Conservation (phyloP, 2,888 invertebrate species). For the Fragum fragum region DNA sequence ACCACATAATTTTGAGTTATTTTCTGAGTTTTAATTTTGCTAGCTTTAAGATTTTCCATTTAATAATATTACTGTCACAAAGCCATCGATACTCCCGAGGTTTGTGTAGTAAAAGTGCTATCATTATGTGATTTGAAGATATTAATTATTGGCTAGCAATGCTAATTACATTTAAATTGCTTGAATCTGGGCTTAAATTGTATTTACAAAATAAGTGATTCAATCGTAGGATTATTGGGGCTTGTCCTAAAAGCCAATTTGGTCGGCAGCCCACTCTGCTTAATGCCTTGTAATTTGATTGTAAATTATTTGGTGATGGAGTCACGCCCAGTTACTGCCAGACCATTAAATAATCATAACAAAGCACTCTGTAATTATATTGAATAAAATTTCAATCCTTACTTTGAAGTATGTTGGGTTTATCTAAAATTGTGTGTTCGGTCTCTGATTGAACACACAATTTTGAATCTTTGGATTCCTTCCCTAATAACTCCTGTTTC, state of each 20-base stretch:
- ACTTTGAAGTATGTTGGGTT: not conserved
- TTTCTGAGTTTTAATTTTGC: not conserved
- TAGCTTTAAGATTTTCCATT: no score
- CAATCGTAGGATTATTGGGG: no score
- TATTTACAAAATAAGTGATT: no score
- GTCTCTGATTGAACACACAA: not conserved
- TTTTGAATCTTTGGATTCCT: not conserved
- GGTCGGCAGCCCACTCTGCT: constrained; percentile 2
- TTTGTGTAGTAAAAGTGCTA: not conserved
- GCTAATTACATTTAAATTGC: not conserved
- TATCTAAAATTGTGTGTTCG: constrained; percentile 4
- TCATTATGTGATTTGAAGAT: not conserved
- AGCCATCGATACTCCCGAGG: constrained; percentile 8
- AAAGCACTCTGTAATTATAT: not conserved
- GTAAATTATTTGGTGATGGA: constrained; percentile 1
- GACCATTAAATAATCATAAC: not conserved
- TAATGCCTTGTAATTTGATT: not conserved
- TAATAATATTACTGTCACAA: no score
- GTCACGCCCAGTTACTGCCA: constrained; percentile 16
- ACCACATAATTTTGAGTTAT: not conserved
- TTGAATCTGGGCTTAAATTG: constrained; percentile 16
- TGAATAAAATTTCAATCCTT: not conserved
- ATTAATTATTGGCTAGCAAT: no score
- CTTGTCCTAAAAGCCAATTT: constrained; percentile 9
- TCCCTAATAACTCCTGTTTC: no score